Evolutionary conservation across 2,113 vertebrate species (phyloP), one percentile per base, ranked within the genome.

Genomic region (Upupa epops): DNA sequence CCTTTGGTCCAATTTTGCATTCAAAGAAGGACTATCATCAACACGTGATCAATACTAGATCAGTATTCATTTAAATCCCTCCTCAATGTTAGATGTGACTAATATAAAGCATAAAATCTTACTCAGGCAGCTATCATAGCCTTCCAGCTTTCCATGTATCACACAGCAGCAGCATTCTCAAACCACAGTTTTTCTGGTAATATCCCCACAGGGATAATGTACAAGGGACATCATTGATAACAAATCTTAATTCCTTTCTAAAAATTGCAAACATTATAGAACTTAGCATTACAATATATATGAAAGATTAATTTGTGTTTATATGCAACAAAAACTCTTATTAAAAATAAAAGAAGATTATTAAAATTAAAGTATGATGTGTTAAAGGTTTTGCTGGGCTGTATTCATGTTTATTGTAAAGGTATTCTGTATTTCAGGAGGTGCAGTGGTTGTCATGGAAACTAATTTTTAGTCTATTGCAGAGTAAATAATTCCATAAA

Each of bases 381-480:
- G 11, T 40, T 54, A 69, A 88, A 93, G 37, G 22, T 42, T 78
- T 71, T 65, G 5, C 54, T 85, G 24, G 74, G 16, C 13, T 66
- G 13, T 82, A 58, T 86, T 86, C 75, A 52, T 77, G 68, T 86
- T 94, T 92, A 86, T 70, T 88, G 59, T 72, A 82, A 76, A 82
- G 66, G n/a, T 84, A 40, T 75, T 90, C 55, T 51, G 63, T 75
- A 89, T 86, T 92, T 89, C 70, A 86, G 83, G 72, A 92, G 71
- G 74, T 93, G 51, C 77, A 89, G 81, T 52, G 16, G 93, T 95
- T 96, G 81, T 81, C 78, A 96, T 12, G 91, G 94, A 96, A 96
- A 96, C 92, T 93, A 95, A 93, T 88, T 95, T 96, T 93, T 82
- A 84, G 83, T 76, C 88, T 94, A 90, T 84, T 88, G 86, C 86